phyloP scores from a whole-genome alignment of 2,888 invertebrate species.

The Cheilosia variabilis region DNA sequence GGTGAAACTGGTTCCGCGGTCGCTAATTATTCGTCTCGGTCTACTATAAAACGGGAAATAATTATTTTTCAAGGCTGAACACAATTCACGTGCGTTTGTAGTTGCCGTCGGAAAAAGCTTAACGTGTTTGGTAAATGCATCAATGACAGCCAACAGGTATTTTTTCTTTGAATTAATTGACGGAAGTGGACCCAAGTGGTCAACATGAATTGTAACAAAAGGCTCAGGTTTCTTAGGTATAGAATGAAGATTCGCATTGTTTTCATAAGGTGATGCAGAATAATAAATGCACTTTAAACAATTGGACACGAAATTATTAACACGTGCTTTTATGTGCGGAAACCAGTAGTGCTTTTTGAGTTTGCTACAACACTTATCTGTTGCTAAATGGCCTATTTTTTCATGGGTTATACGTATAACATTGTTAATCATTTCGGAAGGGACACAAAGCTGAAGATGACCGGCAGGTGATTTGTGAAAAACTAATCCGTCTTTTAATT shows the following conservation, averaged over 20 bases:
- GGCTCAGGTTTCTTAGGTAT: conserved; percentile 14
- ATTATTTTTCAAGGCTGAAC: not conserved
- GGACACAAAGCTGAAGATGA: conserved; percentile 8
- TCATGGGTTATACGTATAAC: conserved; percentile 5
- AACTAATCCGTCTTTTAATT: not conserved
- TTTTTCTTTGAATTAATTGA: not conserved
- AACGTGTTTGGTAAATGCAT: conserved; percentile 3
- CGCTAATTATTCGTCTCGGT: no score
- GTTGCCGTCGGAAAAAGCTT: not conserved
- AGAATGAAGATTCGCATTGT: not conserved
- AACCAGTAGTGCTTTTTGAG: conserved; percentile 1
- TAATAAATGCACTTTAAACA: conserved; percentile 5
- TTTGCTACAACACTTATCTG: not conserved
- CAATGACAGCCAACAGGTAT: not conserved
- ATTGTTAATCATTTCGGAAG: conserved; percentile 7
- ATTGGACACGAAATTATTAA: not conserved
- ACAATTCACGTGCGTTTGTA: not conserved
- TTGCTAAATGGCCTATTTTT: not conserved
- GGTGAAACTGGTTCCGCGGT: no score
- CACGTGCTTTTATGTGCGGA: not conserved
- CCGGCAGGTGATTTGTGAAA: not conserved
- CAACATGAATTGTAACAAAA: not conserved
- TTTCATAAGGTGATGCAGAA: not conserved
- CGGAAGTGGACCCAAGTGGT: no score
- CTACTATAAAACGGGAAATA: no score